These are phyloP conservation scores for Emberiza fucata DNA, from an alignment of 2,113 vertebrate genomes.

Conservation along the genomic window DNA sequence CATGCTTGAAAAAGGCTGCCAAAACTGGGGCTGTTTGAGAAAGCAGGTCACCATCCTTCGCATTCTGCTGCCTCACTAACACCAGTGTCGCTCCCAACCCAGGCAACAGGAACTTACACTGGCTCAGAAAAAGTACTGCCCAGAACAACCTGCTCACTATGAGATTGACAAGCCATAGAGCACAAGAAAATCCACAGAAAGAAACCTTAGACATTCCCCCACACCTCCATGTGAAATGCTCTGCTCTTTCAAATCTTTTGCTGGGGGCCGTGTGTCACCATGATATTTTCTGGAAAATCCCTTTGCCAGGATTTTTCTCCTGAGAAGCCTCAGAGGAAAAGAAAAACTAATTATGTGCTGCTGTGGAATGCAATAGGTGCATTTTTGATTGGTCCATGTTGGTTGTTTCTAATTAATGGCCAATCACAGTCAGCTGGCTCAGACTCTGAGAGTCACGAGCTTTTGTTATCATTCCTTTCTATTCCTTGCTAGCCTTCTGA, in stretches of 20 bases:
- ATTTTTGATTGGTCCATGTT: no score
- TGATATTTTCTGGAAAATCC: no score
- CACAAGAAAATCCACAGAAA: background rate
- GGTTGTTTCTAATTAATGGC: no score
- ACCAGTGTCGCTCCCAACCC: accelerated
- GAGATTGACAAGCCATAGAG: background rate
- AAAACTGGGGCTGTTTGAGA: background rate
- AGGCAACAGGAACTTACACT: background rate
- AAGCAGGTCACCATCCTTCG: background rate
- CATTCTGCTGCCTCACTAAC: background rate
- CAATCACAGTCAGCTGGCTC: no score
- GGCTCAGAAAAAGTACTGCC: background rate
- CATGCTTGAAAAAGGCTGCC: background rate
- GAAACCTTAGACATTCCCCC: background rate
- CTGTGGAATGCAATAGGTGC: no score
- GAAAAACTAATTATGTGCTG: no score
- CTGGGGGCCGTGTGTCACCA: background rate
- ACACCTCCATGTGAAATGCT: background rate
- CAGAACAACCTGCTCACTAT: background rate
- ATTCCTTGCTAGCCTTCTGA: no score
- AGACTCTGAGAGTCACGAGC: no score
- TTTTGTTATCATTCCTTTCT: no score
- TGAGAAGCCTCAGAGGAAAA: no score
- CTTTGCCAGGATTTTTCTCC: no score
- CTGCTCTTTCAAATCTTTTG: background rate